phyloP scores from a whole-genome alignment of 2,888 invertebrate genomes.

The Gisinianus flammeolus region DNA sequence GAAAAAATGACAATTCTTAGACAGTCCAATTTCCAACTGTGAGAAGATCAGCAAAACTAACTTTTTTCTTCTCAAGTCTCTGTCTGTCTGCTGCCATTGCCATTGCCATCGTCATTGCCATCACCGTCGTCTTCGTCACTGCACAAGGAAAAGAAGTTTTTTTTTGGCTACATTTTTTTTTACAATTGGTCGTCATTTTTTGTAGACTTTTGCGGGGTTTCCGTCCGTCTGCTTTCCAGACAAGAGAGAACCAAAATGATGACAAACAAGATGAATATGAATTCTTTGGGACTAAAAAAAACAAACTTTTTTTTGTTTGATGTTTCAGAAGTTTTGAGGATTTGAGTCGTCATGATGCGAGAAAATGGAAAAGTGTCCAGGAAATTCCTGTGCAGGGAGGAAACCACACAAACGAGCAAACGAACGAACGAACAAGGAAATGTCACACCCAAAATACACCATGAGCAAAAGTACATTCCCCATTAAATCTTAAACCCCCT shows the following conservation, averaged over 20 bases:
- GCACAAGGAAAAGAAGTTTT: not conserved
- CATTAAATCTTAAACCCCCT: too few relatives aligned
- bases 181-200: conserved; percentile 23
- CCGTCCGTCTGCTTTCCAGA: not conserved
- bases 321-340: conserved; percentile 24
- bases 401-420: not conserved
- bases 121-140: not conserved
- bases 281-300: conserved; percentile 22
- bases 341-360: not conserved
- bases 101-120: too few relatives aligned
- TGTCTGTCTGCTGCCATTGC: too few relatives aligned
- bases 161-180: not conserved
- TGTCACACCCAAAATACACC: too few relatives aligned
- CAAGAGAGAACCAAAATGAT: too few relatives aligned
- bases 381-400: not conserved
- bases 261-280: conserved; percentile 36
- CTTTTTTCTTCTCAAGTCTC: conserved; percentile 3
- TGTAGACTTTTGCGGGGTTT: too few relatives aligned
- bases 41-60: conserved; percentile 30
- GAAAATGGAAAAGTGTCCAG: not conserved
- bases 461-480: too few relatives aligned
- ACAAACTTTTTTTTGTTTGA: conserved; percentile 27
- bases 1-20: conserved; percentile 34
- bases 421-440: too few relatives aligned
- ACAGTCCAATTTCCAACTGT: conserved; percentile 38